Evolutionary conservation across 2,888 invertebrate species (phyloP), one percentile per base, ranked within the genome.

Genomic region (Disparrhopalites patrizii): DNA sequence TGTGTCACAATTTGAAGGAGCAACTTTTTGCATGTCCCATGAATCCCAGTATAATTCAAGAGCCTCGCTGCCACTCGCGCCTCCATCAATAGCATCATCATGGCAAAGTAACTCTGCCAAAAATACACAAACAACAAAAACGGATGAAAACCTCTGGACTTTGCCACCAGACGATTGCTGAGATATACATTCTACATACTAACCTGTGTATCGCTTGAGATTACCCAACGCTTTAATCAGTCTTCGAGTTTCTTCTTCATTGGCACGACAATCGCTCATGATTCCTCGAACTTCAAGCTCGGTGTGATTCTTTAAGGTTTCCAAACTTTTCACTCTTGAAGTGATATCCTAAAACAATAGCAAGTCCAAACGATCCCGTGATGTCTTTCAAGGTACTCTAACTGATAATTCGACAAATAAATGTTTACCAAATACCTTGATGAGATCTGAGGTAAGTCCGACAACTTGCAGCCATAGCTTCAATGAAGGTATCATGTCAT

Each of bases 391-490:
- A 25, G 25, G 23, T 23, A 18, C n/a, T n/a, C n/a, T n/a, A n/a
- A n/a, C n/a, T n/a, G n/a, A n/a, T n/a, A n/a, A n/a, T n/a, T n/a
- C 18, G 18, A 40, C 3, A 23, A 28, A 20, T 31, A 30, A 23
- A 67, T 76, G n/a, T n/a, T n/a, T n/a, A n/a, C n/a, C n/a, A n/a
- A n/a, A 76, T 78, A 87, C 88, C 83, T 86, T 83, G 72, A 89
- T 87, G 47, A 88, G 87, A 73, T 86, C 86, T 57, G 84, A 83
- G 60, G 86, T 83, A 64, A 93, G 84, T 36, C 93, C 96, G 23
- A 96, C 95, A 25, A 96, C 92, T 71, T 89, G 85, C 62, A 97
- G 84, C 96, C 96, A 97, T 80, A 93, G 91, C 74, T 87, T 85
- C 69, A 95, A 82, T 62, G 90, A 89, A 30, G 93, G 93, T 72